Evolutionary conservation across 2,888 invertebrate genomes (phyloP).

Genomic region (Oxystoma pomonae): DNA sequence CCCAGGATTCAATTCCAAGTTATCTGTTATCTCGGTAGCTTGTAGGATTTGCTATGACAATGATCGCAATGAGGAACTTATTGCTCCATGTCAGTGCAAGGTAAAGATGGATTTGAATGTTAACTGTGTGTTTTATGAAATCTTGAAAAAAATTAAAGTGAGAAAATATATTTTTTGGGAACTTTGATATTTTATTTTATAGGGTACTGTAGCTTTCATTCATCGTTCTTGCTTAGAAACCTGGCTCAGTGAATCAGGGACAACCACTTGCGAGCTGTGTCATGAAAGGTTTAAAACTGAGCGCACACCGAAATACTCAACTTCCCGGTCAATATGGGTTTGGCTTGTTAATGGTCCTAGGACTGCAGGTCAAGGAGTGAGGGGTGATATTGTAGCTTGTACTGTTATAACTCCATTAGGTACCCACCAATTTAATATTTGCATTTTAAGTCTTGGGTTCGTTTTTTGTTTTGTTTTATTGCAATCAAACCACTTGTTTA

Average conservation of each 20-base stretch:
- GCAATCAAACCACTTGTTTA: no score
- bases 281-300: slow-evolving; percentile 61
- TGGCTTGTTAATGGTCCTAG: slow-evolving; percentile 51
- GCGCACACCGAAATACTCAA: slow-evolving; percentile 58
- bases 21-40: slow-evolving; percentile 41
- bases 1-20: slow-evolving; percentile 8
- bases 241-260: slow-evolving; percentile 72
- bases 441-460: no score
- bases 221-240: slow-evolving; percentile 70
- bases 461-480: no score
- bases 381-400: slow-evolving; percentile 55
- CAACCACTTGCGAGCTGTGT: slow-evolving; percentile 69
- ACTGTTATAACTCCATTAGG: slow-evolving; percentile 32
- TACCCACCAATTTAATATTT: no score
- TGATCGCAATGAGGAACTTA: slow-evolving; percentile 45
- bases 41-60: slow-evolving; percentile 53
- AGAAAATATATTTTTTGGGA: background rate
- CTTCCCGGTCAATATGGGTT: slow-evolving; percentile 54
- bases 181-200: slow-evolving; percentile 19
- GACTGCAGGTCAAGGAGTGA: slow-evolving; percentile 39
- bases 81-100: slow-evolving; percentile 53
- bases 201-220: slow-evolving; percentile 69
- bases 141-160: no score
- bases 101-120: slow-evolving; percentile 23
- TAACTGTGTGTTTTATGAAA: background rate